These are phyloP conservation scores for Plotosus lineatus DNA, from an alignment of 2,113 vertebrate species.

Conservation along the genomic window DNA sequence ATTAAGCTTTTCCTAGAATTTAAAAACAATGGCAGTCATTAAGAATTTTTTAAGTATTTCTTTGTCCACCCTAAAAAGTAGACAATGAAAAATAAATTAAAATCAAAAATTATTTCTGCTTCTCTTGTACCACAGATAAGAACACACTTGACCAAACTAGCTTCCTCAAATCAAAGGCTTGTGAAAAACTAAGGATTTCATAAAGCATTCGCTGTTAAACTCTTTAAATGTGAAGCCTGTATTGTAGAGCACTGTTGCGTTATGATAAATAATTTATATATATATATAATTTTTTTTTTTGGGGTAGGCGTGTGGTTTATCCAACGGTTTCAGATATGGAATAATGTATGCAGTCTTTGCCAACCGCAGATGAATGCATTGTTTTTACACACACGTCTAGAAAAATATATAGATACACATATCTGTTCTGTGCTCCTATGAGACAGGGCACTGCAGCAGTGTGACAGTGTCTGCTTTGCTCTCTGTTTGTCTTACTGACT, in stretches of 20 bases:
- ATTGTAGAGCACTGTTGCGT: neutral
- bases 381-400: conserved; percentile 49
- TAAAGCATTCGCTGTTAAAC: conserved; percentile 9
- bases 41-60: conserved; percentile 21
- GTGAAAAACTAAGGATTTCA: neutral
- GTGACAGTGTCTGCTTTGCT: conserved; percentile 47
- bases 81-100: neutral
- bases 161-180: neutral
- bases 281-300: too few relatives aligned
- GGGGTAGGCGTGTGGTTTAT: conserved; percentile 52
- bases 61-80: neutral
- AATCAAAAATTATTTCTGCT: neutral
- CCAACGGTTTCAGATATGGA: conserved; percentile 56
- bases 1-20: conserved; percentile 59
- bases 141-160: neutral
- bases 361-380: conserved; percentile 55
- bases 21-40: conserved; percentile 55
- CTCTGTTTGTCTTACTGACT: conserved; percentile 16
- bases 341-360: conserved; percentile 63
- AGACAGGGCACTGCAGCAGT: conserved; percentile 52
- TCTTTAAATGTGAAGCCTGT: conserved; percentile 10
- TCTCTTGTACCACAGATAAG: neutral
- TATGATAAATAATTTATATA: conserved; percentile 55
- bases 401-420: conserved; percentile 37
- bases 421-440: conserved; percentile 48